Base-by-base conservation (phyloP, 1,140 invertebrate species). In the Nautilus pompilius region DNA sequence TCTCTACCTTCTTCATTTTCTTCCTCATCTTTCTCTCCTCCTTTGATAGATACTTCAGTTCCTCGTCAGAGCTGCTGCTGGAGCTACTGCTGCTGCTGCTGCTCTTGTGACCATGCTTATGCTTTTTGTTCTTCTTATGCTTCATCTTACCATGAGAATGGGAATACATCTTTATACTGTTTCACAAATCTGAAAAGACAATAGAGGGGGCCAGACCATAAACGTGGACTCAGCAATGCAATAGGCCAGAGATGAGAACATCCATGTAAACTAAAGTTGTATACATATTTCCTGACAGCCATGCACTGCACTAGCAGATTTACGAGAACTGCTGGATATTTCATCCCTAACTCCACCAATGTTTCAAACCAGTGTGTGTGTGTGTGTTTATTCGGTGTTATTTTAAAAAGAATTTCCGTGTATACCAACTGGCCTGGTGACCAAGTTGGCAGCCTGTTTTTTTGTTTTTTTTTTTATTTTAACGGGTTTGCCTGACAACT, bases 1-100 rank as follows among this genome's bases (percentile, higher is more conserved):
- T n/a, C n/a, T n/a, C n/a, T n/a, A 75, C 65, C 60, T 79, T 79
- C 59, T 71, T 79, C 63, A 75, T 69, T 61, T 77, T 79, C 62
- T 76, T 77, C 53, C 68, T 67, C 67, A 64, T 58, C 53, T 79
- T 79, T 34, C 73, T 66, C 30, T 79, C 72, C 67, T 74, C 68
- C 63, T 79, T 79, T 3, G 75, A 73, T 20, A 79, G 65, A 68
- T 79, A 74, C 58, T 69, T 77, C 65, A 67, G 76, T 30, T 76
- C 71, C 34, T 74, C 74, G 68, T 79, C 77, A 26, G 73, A 76
- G 24, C 72, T 74, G 28, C 58, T 65, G 32, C 63, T 68, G 13
- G 58, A 63, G 5, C 60, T 65, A 33, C 61, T 66, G 30, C 58
- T 62, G 32, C 60, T 63, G 29, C 64, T 66, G 24, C 69, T 71